Conservation (phyloP, 2,113 vertebrate genomes). For the Benitochromis conjunctus region DNA sequence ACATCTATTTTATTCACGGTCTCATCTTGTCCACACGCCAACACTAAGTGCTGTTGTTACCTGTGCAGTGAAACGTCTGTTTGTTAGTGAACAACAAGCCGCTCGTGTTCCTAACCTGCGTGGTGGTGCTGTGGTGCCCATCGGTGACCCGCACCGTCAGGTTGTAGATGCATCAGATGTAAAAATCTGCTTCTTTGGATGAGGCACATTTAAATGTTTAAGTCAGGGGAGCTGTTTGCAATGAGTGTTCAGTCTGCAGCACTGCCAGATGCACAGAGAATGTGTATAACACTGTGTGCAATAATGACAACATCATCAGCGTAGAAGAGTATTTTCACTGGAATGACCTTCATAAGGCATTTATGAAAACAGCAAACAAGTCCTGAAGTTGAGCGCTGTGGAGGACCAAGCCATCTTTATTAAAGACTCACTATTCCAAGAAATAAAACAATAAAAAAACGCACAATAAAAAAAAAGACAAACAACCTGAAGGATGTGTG, state of each 20-base stretch:
- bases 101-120: constrained; percentile 77
- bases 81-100: neutral
- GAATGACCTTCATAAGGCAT: neutral
- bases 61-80: too few species aligned
- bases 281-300: neutral
- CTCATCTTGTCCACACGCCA: neutral
- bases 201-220: neutral
- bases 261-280: neutral
- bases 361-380: neutral
- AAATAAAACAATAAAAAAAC: neutral
- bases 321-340: neutral
- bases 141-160: constrained; percentile 89
- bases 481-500: neutral
- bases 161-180: constrained; percentile 78
- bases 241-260: neutral
- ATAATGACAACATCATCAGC: neutral
- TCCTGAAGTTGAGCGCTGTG: neutral
- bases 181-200: neutral
- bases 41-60: neutral
- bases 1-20: neutral
- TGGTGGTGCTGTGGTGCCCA: constrained; percentile 79
- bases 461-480: neutral
- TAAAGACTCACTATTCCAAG: neutral
- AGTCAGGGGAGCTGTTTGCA: neutral
- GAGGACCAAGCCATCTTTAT: neutral